Conservation (phyloP, 2,113 vertebrate genomes). For the Castor canadensis region DNA sequence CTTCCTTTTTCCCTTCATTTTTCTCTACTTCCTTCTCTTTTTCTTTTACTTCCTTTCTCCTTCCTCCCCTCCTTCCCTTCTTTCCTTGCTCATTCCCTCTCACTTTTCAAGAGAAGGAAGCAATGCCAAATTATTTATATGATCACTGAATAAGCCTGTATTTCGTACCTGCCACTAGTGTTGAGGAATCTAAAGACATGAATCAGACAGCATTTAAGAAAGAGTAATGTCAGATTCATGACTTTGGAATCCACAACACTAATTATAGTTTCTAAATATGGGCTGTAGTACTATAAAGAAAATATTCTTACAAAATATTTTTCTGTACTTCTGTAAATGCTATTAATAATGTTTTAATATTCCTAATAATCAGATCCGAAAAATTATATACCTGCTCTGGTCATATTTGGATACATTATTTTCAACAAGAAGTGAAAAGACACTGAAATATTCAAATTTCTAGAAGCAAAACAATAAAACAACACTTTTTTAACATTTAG, state of each 20-base stretch:
- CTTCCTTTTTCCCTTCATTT: background rate
- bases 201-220: background rate
- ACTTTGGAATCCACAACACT: too few species aligned
- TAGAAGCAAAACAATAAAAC: too few species aligned
- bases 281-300: background rate
- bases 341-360: slow-evolving; percentile 28
- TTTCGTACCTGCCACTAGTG: background rate
- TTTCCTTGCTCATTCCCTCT: background rate
- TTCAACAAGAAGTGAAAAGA: background rate
- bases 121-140: background rate
- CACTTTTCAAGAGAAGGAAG: background rate
- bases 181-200: background rate
- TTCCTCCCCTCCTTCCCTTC: background rate
- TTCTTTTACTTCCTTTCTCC: background rate
- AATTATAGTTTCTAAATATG: too few species aligned
- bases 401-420: background rate
- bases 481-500: too few species aligned
- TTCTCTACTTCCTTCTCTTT: background rate
- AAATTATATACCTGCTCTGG: background rate
- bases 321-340: background rate
- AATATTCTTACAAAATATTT: background rate
- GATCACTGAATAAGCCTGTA: background rate
- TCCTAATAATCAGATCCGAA: slow-evolving; percentile 27
- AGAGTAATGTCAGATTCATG: background rate
- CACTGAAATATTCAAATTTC: too few species aligned